Conservation (phyloP, 2,888 invertebrate species). For the Aspidiotus destructor region DNA sequence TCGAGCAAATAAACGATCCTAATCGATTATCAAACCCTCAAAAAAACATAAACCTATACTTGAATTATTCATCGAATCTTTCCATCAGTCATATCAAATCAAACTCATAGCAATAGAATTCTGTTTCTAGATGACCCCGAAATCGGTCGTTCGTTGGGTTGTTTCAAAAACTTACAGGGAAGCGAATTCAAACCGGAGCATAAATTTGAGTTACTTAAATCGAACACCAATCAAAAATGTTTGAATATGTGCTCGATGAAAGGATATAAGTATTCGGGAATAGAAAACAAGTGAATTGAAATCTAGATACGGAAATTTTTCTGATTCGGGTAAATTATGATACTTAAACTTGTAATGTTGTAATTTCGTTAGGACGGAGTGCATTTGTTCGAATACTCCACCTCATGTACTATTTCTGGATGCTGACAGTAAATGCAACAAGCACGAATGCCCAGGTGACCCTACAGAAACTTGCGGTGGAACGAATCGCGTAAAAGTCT, state of each 20-base stretch:
- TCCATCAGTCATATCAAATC: too few relatives aligned
- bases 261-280: conserved; percentile 36
- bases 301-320: background rate
- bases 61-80: too few relatives aligned
- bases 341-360: background rate
- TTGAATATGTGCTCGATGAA: conserved; percentile 34
- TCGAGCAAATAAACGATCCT: too few relatives aligned
- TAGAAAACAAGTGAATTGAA: conserved; percentile 33
- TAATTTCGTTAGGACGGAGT: conserved; percentile 31
- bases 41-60: too few relatives aligned
- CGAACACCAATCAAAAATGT: conserved; percentile 34
- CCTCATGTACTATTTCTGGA: conserved; percentile 24
- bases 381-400: conserved; percentile 36
- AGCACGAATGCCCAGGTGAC: conserved; percentile 35
- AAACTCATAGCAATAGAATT: too few relatives aligned
- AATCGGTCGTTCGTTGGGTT: conserved; percentile 35
- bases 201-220: conserved; percentile 28
- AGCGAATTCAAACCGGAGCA: conserved; percentile 33
- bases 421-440: conserved; percentile 35
- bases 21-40: too few relatives aligned
- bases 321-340: background rate
- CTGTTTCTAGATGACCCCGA: conserved; percentile 34
- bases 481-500: conserved; percentile 8
- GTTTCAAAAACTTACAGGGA: conserved; percentile 34
- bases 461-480: conserved; percentile 34